Conservation (phyloP, 2,113 vertebrate species). For the Apaloderma vittatum region DNA sequence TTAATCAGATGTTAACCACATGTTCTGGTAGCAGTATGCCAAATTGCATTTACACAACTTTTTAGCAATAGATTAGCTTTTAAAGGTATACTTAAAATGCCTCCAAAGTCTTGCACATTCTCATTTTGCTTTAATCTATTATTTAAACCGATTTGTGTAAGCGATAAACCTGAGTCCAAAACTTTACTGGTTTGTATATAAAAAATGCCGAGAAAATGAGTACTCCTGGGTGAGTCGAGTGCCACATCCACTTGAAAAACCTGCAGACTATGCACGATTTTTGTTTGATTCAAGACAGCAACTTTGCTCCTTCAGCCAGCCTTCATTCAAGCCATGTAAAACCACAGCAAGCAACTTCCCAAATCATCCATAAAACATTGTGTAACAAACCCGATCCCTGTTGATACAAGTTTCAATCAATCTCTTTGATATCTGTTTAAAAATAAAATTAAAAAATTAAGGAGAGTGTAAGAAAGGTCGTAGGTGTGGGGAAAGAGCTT, state of each 20-base stretch:
- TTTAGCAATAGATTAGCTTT: background rate
- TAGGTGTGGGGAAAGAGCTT: background rate
- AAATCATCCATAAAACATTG: background rate
- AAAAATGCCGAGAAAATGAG: background rate
- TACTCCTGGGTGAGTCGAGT: background rate
- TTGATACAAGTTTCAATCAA: conserved; percentile 62
- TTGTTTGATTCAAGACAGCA: background rate
- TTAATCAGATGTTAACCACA: background rate
- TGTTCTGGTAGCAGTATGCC: background rate
- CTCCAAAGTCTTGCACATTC: background rate
- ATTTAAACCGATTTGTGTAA: background rate
- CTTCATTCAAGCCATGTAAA: background rate
- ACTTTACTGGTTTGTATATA: background rate
- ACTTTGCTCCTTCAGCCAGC: background rate
- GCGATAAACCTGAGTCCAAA: background rate
- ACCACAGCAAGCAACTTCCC: conserved; percentile 30
- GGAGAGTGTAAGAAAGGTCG: background rate
- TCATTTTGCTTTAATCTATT: background rate
- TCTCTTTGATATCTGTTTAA: background rate
- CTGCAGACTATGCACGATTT: background rate
- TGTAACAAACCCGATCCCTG: background rate
- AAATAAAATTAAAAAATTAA: background rate
- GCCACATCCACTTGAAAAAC: background rate
- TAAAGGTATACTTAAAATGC: background rate
- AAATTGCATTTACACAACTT: background rate